phyloP scores from a whole-genome alignment of 2,113 vertebrate species.

The Platichthys flesus region DNA sequence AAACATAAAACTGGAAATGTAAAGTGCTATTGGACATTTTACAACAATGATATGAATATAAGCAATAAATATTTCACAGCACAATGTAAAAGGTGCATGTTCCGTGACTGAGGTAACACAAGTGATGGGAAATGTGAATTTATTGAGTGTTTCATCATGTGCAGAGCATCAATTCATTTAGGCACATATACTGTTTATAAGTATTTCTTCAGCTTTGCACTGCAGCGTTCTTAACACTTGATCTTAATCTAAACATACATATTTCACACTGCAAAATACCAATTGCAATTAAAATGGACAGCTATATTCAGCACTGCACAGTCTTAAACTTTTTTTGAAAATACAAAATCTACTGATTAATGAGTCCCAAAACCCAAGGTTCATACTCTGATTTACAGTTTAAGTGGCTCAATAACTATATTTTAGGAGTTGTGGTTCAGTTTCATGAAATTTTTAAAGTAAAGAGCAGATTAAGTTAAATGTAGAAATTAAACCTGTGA shows the following conservation, averaged over 20 bases:
- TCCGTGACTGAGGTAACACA: slow-evolving; percentile 43
- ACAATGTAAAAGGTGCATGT: slow-evolving; percentile 8
- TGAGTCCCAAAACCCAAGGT: not conserved
- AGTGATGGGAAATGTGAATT: slow-evolving; percentile 19
- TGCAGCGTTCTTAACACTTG: not conserved
- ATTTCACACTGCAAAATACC: not conserved
- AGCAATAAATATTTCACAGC: slow-evolving; percentile 63
- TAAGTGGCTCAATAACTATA: slow-evolving; percentile 6
- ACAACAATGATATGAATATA: slow-evolving; percentile 36
- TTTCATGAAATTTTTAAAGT: not conserved
- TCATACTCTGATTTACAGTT: not conserved
- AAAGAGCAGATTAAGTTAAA: too few relatives aligned
- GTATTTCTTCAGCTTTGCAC: not conserved
- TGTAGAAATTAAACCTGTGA: not conserved
- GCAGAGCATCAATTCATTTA: not conserved
- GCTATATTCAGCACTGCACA: not conserved
- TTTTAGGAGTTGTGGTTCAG: not conserved
- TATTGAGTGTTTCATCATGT: not conserved
- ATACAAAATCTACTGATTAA: not conserved
- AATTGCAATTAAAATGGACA: not conserved
- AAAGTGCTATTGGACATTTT: slow-evolving; percentile 66
- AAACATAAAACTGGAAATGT: slow-evolving; percentile 25
- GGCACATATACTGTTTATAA: not conserved
- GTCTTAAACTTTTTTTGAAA: not conserved
- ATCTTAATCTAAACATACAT: not conserved